phyloP scores from a whole-genome alignment of 2,797 vertebrate species.

The Tamandua tetradactyla region DNA sequence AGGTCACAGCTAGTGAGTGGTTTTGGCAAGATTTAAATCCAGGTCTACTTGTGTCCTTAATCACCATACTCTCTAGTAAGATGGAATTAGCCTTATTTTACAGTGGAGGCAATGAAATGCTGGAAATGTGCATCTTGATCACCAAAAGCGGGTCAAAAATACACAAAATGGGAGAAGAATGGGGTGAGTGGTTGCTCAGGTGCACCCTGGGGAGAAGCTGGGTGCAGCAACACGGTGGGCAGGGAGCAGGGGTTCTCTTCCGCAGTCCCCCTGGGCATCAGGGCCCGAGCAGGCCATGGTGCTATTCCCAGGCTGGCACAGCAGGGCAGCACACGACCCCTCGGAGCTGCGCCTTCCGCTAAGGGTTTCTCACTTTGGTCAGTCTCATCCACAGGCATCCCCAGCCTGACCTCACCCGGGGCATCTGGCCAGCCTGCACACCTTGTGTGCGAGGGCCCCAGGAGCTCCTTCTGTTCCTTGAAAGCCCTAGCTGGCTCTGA shows the following conservation, averaged over 20 bases:
- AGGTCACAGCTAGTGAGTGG: not conserved
- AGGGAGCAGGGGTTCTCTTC: not conserved
- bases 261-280: too few relatives aligned
- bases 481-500: too few relatives aligned
- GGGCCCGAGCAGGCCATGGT: not conserved
- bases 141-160: not conserved
- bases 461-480: not conserved
- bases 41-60: not conserved
- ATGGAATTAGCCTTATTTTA: not conserved
- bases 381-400: not conserved
- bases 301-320: not conserved
- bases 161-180: not conserved
- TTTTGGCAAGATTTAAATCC: not conserved
- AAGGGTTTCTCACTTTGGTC: not conserved
- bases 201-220: not conserved
- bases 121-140: not conserved
- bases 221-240: not conserved
- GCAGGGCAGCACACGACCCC: not conserved
- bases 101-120: accelerated
- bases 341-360: not conserved
- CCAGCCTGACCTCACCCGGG: not conserved
- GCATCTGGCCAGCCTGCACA: not conserved
- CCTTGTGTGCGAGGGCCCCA: not conserved
- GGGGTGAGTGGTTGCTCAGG: not conserved
- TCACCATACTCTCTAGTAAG: not conserved